These are phyloP conservation scores for Drosophila virilis DNA, from an alignment of 1,140 invertebrate species.

Conservation along the genomic window DNA sequence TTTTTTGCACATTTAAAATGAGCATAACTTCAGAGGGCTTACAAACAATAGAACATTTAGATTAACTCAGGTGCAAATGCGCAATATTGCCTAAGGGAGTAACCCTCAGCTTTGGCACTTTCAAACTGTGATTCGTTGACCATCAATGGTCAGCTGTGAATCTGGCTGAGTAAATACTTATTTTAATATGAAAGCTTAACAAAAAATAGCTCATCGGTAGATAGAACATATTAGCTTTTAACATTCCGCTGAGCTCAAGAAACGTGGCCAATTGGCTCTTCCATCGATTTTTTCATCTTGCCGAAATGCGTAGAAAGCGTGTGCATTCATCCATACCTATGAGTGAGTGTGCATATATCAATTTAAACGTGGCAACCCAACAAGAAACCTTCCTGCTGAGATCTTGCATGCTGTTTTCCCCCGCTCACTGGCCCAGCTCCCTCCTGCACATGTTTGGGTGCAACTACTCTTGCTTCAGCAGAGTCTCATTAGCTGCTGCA, in stretches of 20 bases:
- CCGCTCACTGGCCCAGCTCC: background rate
- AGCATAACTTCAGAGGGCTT: too few relatives aligned
- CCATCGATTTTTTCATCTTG: background rate
- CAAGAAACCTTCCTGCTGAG: slow-evolving; percentile 63
- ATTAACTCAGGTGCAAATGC: too few relatives aligned
- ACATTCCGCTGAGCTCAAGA: too few relatives aligned
- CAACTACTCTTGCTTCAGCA: slow-evolving; percentile 1
- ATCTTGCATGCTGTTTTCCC: slow-evolving; percentile 11
- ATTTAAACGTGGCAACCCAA: slow-evolving; percentile 49
- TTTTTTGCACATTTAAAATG: too few relatives aligned
- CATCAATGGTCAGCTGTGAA: too few relatives aligned
- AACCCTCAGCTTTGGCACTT: too few relatives aligned
- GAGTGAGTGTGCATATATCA: slow-evolving; percentile 52
- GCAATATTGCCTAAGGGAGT: too few relatives aligned
- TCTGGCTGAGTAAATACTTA: too few relatives aligned
- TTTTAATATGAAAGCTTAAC: too few relatives aligned
- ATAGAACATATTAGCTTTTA: background rate
- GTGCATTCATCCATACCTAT: background rate
- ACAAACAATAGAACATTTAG: too few relatives aligned
- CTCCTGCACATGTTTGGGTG: background rate
- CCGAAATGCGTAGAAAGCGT: background rate
- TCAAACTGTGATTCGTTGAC: too few relatives aligned
- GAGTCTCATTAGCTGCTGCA: slow-evolving; percentile 72
- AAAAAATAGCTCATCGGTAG: too few relatives aligned
- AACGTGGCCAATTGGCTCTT: background rate